Evolutionary conservation across 1,140 invertebrate species (phyloP).

Genomic region (Eufriesea mexicana): DNA sequence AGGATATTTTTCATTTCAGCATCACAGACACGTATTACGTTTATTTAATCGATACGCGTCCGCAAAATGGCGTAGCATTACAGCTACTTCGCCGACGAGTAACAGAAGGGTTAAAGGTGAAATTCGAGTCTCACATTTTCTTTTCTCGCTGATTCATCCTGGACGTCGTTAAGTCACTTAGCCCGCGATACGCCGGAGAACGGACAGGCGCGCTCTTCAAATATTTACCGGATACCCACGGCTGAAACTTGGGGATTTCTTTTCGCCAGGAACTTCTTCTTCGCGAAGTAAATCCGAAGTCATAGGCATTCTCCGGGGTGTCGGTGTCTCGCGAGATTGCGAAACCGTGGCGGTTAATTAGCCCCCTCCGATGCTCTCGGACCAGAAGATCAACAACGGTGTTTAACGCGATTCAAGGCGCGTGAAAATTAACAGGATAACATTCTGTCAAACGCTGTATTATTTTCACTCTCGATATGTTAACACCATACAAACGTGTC

Average conservation of each 20-base stretch:
- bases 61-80: no score
- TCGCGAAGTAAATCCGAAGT: neutral
- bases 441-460: no score
- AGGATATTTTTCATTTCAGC: no score
- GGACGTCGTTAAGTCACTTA: neutral
- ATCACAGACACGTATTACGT: no score
- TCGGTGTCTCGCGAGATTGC: constrained; percentile 31
- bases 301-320: constrained; percentile 22
- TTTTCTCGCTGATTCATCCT: neutral
- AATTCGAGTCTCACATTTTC: no score
- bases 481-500: no score
- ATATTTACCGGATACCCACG: constrained; percentile 19
- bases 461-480: no score
- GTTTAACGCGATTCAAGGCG: neutral
- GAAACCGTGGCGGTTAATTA: constrained; percentile 43
- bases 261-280: constrained; percentile 9
- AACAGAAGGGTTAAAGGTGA: no score
- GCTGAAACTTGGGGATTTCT: constrained; percentile 18
- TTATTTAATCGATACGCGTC: no score
- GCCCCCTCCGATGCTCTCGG: constrained; percentile 13
- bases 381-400: constrained; percentile 20
- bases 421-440: no score
- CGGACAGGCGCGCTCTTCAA: neutral
- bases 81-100: no score
- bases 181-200: neutral